Base-by-base conservation (phyloP, 2,888 invertebrate species). In the Morinoia aosen region DNA sequence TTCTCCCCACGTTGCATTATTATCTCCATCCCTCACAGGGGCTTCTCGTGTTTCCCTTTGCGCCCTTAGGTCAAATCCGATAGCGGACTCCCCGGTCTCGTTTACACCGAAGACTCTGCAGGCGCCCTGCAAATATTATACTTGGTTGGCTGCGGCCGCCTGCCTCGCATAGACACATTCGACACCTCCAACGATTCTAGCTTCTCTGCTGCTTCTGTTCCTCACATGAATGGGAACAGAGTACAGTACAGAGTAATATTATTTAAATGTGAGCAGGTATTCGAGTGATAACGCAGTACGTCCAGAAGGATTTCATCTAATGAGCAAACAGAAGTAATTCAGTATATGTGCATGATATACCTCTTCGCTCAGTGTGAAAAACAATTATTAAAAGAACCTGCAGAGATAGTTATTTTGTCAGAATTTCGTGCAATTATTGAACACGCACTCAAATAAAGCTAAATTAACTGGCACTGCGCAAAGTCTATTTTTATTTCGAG, bases 21-120 rank as follows among this genome's bases (percentile, higher is more conserved):
- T 93, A 93, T 93, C 93, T 33, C 93, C 58, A 33, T 57, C 93
- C 93, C 93, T 93, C 40, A 57, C 93, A 33, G 57, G 40, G n/a
- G 93, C 57, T 93, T 93, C 90, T 93, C 93, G 11, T 33, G 93
- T 93, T 93, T 93, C 93, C 93, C 48, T 93, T 93, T 48, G 57
- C 93, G 93, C 93, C 93, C 93, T 93, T n/a, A 48, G 93, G 93
- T 56, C 93, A 93, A 93, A 93, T 93, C 93, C 93, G 93, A 93
- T 93, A 93, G 93, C 93, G 57, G 57, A 57, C 93, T 93, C 93
- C 57, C n/a, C 93, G 12, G 93, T 57, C 93, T 93, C 93, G 56
- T 57, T 93, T 48, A 93, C 93, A 90, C 90, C 90, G 90, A 90
- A 90, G 90, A 90, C 90, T 90, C 48, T 76, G 76, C 76, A 76